Percentiles rank a stretch among this genome's conserved stretches.
These are phyloP conservation scores for Parthenolecanium corni DNA, from an alignment of 2,888 invertebrate species.

Conservation along the genomic window DNA sequence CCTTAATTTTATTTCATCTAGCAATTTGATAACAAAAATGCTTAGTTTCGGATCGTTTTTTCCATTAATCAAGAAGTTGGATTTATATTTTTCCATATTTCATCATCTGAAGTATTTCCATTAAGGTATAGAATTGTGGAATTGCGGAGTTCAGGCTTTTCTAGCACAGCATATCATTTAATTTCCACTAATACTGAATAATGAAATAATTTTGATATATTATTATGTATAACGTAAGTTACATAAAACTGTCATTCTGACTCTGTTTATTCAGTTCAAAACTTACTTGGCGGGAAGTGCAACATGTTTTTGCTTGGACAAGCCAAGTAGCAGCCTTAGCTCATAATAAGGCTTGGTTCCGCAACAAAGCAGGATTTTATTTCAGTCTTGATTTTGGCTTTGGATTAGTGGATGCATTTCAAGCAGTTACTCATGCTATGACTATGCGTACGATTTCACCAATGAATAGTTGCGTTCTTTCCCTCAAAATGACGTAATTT, in stretches of 20 bases:
- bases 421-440: slow-evolving; percentile 55
- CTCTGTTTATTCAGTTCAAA: slow-evolving; percentile 49
- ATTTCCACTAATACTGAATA: no score
- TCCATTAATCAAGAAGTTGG: no score
- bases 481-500: background rate
- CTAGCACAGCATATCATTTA: no score
- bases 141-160: no score
- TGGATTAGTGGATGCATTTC: slow-evolving; percentile 73
- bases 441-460: slow-evolving; percentile 63
- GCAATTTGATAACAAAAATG: no score
- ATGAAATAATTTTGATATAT: background rate
- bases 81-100: no score
- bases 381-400: slow-evolving; percentile 77
- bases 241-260: background rate
- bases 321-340: slow-evolving; percentile 61
- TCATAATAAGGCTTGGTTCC: slow-evolving; percentile 59
- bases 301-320: slow-evolving; percentile 78
- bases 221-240: background rate
- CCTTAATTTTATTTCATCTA: no score
- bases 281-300: slow-evolving; percentile 80
- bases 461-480: slow-evolving; percentile 43
- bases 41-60: no score
- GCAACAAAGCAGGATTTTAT: slow-evolving; percentile 68
- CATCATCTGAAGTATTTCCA: no score
- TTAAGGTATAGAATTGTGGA: no score